Evolutionary conservation across 2,797 vertebrate genomes (phyloP).

Genomic region (Alfaro cultratus): DNA sequence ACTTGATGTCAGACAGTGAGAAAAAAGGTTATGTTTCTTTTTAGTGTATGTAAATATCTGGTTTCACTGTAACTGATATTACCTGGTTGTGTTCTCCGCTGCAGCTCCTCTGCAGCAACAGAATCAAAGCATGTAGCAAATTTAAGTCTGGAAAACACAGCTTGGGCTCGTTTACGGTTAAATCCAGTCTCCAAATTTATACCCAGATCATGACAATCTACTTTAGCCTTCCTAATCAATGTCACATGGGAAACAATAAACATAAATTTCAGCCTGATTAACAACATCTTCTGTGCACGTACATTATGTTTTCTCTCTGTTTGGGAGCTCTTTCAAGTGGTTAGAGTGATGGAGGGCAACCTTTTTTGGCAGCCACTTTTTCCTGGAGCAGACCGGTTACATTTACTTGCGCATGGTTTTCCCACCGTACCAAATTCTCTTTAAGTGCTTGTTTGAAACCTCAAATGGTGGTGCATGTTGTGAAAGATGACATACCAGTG

Average conservation of each 20-base stretch:
- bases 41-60: slow-evolving; percentile 1
- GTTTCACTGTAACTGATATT: not conserved
- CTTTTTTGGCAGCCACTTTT: slow-evolving; percentile 63
- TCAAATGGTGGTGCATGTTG: slow-evolving; percentile 58
- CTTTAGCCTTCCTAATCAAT: slow-evolving; percentile 38
- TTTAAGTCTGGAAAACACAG: slow-evolving; percentile 20
- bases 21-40: not conserved
- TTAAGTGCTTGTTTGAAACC: slow-evolving; percentile 65
- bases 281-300: slow-evolving; percentile 39
- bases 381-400: slow-evolving; percentile 61
- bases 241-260: slow-evolving; percentile 44
- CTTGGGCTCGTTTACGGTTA: slow-evolving; percentile 25
- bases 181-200: slow-evolving; percentile 19
- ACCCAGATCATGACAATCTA: slow-evolving; percentile 7
- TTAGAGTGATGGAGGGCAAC: slow-evolving; percentile 53
- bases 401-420: slow-evolving; percentile 65
- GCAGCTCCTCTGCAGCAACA: not conserved
- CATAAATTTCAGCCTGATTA: slow-evolving; percentile 46
- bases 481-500: slow-evolving; percentile 64
- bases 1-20: not conserved
- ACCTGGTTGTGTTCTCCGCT: not conserved
- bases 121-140: slow-evolving; percentile 2
- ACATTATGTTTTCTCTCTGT: slow-evolving; percentile 48
- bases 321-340: slow-evolving; percentile 62
- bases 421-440: slow-evolving; percentile 68